Conservation (phyloP, 92 coral and sea anemone species). For the Metridium senile region DNA sequence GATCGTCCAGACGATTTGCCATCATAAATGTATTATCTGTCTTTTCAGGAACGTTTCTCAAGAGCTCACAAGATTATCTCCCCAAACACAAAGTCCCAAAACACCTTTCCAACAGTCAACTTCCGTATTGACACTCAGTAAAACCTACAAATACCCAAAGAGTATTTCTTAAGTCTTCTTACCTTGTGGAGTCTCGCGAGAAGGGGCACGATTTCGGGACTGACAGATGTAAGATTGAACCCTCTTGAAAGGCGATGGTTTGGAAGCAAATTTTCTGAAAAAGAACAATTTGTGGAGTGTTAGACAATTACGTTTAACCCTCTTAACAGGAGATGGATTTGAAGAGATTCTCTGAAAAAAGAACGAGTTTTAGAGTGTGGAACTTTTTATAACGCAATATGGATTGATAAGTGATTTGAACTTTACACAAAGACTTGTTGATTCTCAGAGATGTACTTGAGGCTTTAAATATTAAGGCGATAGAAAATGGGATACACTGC, state of each 20-base stretch:
- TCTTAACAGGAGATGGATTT: not conserved
- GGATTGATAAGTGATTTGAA: too few species aligned
- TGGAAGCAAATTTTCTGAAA: not conserved
- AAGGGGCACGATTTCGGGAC: not conserved
- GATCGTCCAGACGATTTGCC: too few species aligned
- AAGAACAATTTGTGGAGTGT: too few species aligned
- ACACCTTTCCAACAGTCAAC: conserved; percentile 12
- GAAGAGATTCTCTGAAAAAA: not conserved
- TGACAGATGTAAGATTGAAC: not conserved
- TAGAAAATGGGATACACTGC: too few species aligned
- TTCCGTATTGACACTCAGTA: conserved; percentile 13
- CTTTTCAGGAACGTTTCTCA: not conserved
- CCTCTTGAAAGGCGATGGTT: not conserved
- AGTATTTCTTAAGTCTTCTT: not conserved
- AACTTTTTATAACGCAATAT: too few species aligned
- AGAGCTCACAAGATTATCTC: conserved; percentile 19
- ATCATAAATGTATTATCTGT: too few species aligned
- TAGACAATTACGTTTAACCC: too few species aligned
- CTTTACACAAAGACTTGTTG: too few species aligned
- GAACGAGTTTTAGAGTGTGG: too few species aligned
- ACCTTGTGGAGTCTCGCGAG: not conserved
- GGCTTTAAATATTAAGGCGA: too few species aligned
- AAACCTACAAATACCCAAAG: not conserved
- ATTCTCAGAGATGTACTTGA: too few species aligned
- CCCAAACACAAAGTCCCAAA: conserved; percentile 15